Base-by-base conservation (phyloP, 2,888 invertebrate genomes). In the Bellardia pandia region DNA sequence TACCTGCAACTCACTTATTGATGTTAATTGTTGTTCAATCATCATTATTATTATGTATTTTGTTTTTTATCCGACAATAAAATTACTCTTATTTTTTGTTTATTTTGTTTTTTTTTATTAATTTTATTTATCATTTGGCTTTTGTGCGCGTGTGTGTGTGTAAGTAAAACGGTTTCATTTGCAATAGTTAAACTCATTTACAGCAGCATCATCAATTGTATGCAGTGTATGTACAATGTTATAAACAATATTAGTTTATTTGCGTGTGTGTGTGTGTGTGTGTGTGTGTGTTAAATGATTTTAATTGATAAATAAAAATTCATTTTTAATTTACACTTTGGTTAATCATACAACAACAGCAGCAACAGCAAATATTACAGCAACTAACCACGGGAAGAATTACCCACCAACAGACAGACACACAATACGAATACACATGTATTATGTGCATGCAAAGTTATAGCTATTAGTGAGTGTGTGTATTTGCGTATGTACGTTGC, bases 291-390 rank as follows among this genome's bases (percentile, higher is more conserved):
- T 45, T 62, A 37, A 68, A 42, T 62, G 51, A 56, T 81, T 76
- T 76, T 76, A 83, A 83, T 83, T 83, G 76, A 71, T 76, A 76
- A 83, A 83, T 82, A 82, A 83, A 82, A 83, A 62, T 64, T 69
- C 45, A 83, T 76, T 76, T 78, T 83, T 76, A 83, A 83, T 76
- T 71, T 83, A 76, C 76, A 83, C 76, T 83, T 76, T 62, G 60
- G 68, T 76, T 82, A 76, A 69, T 76, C 51, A 82, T 60, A 69
- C 62, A 83, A 76, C 53, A 75, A 30, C 64, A 64, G 33, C n/a
- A 53, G 9, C 78, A 51, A 51, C 37, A 48, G 37, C 5, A 6
- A 37, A 71, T 48, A 71, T 71, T 45, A 48, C 30, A 14, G 60
- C 60, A 79, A 71, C 60, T 3, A 64, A 75, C 75, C 30, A 58